Percentiles rank a stretch among this genome's conserved stretches.
Evolutionary conservation across 2,113 vertebrate species (phyloP).

Genomic region (Pao palembangensis): DNA sequence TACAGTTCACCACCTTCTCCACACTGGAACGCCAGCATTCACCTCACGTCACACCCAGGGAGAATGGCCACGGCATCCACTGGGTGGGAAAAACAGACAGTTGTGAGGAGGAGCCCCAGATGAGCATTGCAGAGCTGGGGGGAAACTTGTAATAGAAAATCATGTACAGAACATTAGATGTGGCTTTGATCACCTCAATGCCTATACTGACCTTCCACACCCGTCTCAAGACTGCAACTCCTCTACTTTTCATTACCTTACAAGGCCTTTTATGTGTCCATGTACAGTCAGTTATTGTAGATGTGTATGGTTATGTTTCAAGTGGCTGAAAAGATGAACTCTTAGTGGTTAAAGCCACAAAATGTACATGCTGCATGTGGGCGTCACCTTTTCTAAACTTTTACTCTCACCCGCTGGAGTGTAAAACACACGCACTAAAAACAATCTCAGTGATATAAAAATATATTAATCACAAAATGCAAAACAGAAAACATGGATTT

Average conservation of each 20-base stretch:
- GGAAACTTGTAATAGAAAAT: slow-evolving; percentile 57
- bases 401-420: slow-evolving; percentile 38
- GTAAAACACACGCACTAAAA: slow-evolving; percentile 21
- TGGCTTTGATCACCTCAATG: slow-evolving; percentile 75
- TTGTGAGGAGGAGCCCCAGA: slow-evolving; percentile 71
- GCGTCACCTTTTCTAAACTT: slow-evolving; percentile 31
- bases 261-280: slow-evolving; percentile 66
- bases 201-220: slow-evolving; percentile 59
- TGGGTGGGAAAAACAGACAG: slow-evolving; percentile 87
- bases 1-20: slow-evolving; percentile 93
- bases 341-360: slow-evolving; percentile 39
- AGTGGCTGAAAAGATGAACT: slow-evolving; percentile 25
- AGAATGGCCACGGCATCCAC: slow-evolving; percentile 80
- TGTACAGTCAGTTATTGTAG: slow-evolving; percentile 57
- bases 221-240: slow-evolving; percentile 41
- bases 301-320: slow-evolving; percentile 26
- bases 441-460: slow-evolving; percentile 11
- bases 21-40: slow-evolving; percentile 75
- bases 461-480: slow-evolving; percentile 1
- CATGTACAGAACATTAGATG: slow-evolving; percentile 58
- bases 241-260: slow-evolving; percentile 54
- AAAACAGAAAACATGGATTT: no score
- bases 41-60: slow-evolving; percentile 63
- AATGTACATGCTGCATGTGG: slow-evolving; percentile 58
- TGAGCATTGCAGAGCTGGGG: slow-evolving; percentile 61